phyloP scores from a whole-genome alignment of 2,888 invertebrate species.

The Perdita meconis region DNA sequence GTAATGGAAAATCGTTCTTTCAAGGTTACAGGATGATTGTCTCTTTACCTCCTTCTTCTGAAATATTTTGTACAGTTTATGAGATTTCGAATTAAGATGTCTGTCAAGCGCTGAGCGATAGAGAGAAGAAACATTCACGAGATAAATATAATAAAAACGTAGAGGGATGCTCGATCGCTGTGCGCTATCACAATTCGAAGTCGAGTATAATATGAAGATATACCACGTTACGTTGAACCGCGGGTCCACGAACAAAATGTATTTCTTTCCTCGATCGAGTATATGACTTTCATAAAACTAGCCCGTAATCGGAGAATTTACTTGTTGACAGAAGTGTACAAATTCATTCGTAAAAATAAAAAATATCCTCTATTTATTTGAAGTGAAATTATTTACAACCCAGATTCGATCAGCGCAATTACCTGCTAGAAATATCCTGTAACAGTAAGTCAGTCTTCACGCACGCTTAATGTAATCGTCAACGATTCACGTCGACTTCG shows the following conservation, averaged over 20 bases:
- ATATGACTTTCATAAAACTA: slow-evolving; percentile 53
- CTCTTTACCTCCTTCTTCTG: slow-evolving; percentile 61
- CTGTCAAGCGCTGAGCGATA: slow-evolving; percentile 32
- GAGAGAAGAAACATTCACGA: slow-evolving; percentile 28
- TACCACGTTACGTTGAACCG: slow-evolving; percentile 27
- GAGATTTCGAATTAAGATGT: slow-evolving; percentile 58
- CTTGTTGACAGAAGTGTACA: slow-evolving; percentile 79
- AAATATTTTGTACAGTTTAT: slow-evolving; percentile 68
- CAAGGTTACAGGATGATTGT: slow-evolving; percentile 61
- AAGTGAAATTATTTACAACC: slow-evolving; percentile 62
- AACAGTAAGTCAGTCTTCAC: slow-evolving; percentile 61
- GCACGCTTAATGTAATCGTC: slow-evolving; percentile 53
- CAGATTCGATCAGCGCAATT: slow-evolving; percentile 50
- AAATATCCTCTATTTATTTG: slow-evolving; percentile 74
- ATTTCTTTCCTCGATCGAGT: slow-evolving; percentile 58
- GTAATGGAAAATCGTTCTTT: slow-evolving; percentile 27
- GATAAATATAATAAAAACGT: slow-evolving; percentile 13
- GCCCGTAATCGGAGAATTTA: slow-evolving; percentile 72
- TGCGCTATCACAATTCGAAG: slow-evolving; percentile 58
- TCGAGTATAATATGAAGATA: slow-evolving; percentile 33
- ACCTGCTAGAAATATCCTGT: slow-evolving; percentile 60
- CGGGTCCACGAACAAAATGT: slow-evolving; percentile 53
- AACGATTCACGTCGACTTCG: slow-evolving; percentile 41
- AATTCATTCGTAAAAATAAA: slow-evolving; percentile 79
- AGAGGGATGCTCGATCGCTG: slow-evolving; percentile 57